phyloP scores from a whole-genome alignment of 2,797 vertebrate species.

The Fringilla coelebs region DNA sequence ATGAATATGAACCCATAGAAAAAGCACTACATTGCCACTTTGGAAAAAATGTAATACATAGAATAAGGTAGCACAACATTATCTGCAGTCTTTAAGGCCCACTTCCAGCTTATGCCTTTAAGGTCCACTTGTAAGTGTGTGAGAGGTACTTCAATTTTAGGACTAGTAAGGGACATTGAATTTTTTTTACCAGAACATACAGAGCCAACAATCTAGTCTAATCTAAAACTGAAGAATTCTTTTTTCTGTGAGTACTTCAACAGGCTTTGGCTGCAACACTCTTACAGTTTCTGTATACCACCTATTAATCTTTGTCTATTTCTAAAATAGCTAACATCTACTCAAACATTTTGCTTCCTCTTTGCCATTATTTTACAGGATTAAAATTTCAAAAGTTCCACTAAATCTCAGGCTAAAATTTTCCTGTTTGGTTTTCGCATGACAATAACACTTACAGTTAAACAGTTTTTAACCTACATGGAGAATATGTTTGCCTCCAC shows the following conservation, averaged over 20 bases:
- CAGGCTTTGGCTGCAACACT: neutral
- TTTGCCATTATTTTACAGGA: neutral
- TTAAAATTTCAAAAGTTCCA: neutral
- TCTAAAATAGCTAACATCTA: neutral
- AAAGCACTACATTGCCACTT: neutral
- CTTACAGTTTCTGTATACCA: neutral
- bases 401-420: neutral
- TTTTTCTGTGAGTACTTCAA: neutral
- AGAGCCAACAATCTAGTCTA: neutral
- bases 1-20: neutral
- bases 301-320: neutral
- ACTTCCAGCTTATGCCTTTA: neutral
- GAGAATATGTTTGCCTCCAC: neutral
- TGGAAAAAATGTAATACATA: neutral
- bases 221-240: neutral
- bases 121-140: neutral
- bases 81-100: neutral
- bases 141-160: neutral
- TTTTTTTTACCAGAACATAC: neutral
- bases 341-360: neutral
- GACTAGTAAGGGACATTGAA: neutral
- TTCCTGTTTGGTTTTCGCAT: neutral
- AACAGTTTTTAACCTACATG: neutral
- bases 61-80: neutral
- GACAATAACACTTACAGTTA: neutral